Conservation (phyloP, 2,113 vertebrate species). For the Lycocorax pyrrhopterus region DNA sequence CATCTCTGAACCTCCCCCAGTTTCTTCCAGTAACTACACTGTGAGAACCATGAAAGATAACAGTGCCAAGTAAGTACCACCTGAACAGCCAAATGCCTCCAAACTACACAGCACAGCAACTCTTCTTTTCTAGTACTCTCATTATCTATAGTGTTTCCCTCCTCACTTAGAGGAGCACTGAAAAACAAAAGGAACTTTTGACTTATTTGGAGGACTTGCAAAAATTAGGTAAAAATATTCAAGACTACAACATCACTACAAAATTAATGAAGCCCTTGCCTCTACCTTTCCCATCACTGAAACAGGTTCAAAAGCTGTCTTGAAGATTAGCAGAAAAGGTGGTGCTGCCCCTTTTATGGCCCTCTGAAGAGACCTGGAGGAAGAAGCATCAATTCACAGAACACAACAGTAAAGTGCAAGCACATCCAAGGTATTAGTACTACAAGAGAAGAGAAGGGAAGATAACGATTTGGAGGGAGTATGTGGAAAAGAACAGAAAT, state of each 20-base stretch:
- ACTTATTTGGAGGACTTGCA: neutral
- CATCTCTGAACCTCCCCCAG: fast-evolving
- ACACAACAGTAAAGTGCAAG: neutral
- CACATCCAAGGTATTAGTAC: neutral
- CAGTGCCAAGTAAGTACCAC: neutral
- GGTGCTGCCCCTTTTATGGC: neutral
- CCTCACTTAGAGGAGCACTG: neutral
- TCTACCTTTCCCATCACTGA: neutral
- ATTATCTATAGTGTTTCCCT: neutral
- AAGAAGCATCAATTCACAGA: neutral
- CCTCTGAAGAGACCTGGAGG: neutral
- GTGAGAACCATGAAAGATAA: neutral
- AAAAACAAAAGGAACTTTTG: neutral
- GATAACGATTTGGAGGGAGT: neutral
- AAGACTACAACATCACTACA: neutral
- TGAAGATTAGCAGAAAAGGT: neutral
- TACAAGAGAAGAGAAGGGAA: neutral
- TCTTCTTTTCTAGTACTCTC: neutral
- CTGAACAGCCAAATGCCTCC: neutral
- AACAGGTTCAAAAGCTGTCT: neutral
- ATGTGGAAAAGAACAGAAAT: neutral
- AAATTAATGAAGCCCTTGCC: neutral
- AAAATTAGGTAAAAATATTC: neutral
- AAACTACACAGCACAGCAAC: neutral
- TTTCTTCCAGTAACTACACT: neutral